Base-by-base conservation (phyloP, 1,140 invertebrate genomes). In the Drosophila micromelanica region DNA sequence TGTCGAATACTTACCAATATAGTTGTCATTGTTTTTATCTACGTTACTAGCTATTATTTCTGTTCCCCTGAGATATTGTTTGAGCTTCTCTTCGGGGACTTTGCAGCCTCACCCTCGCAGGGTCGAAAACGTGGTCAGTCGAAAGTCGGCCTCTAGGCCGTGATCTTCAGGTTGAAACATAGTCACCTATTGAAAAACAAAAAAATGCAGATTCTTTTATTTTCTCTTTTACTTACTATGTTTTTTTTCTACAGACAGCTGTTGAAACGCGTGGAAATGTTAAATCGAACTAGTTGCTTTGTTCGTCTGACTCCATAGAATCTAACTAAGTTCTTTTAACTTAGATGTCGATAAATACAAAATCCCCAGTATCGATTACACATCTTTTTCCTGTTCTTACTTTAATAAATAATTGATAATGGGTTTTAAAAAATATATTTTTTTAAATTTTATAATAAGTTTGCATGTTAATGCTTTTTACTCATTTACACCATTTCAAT, bases 41-140 rank as follows among this genome's bases (percentile, higher is more conserved):
- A 20, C 40, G 59, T 55, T 85, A 40, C 8, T 78, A 55, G 57
- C 54, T 71, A 80, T 7, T 8, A 35, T 78, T 63, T 90, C 78
- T 54, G 91, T 85, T 93, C 94, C 95, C 94, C 95, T 94, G 77
- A 96, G 93, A 92, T 96, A 94, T 91, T 94, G 94, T 51, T 93
- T 92, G 73, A 96, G 93, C 91, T 94, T 94, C 89, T 95, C 94
- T 92, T 95, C 94, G 91, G 95, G 95, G 92, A 96, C 94, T 93
- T 96, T 96, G 93, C 96, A 96, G 80, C 96, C 96, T 95, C 96
- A 96, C 93, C 96, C 96, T 93, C 95, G 95, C 78, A 96, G 92
- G 74, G 95, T 95, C 45, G 96, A 94, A 90, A 95, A 96, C 70
- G 95, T 95, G 2, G 96, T 96, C 20, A 96, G 92, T 74, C 95